Evolutionary conservation across 2,113 vertebrate genomes (phyloP), one percentile per base, ranked within the genome.

Genomic region (Phyllostomus discolor): DNA sequence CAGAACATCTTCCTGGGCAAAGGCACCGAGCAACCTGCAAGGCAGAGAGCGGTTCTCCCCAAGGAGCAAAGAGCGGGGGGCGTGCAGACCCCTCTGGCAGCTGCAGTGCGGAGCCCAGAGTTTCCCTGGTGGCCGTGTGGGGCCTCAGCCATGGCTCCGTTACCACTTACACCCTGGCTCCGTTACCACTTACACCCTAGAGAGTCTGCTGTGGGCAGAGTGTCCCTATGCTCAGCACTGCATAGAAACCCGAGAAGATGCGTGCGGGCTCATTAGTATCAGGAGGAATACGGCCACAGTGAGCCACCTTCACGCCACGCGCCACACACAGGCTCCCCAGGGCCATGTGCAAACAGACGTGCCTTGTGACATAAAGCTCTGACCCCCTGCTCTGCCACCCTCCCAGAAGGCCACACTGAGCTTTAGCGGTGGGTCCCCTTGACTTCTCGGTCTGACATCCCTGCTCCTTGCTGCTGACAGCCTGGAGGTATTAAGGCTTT

Each of bases 251-350:
- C 2, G 14, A 14, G 46, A 33, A 66, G 46, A 0, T 16, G 8
- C 1, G 3, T 0, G 10, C 8, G 24, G 35, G 33, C 4, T 2
- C 22, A 4, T n/a, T 17, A 8, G 31, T 69, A 26, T 17, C 33
- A 31, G 35, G 69, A 88, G 15, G 57, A 46, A 57, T 35, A 12
- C 3, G 48, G 78, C 26, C 15, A 41, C 35, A 16, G 38, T 11
- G 4, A 43, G 10, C 1, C 35, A 48, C n/a, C 33, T 11, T 46
- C 31, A 33, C 3, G 33, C 0, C 0, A 26, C 22, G 22, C 20
- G 33, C 0, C 0, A 26, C 22, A 57, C 54, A 59, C 0, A 0
- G 26, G 28, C 41, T 48, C 26, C 46, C 2, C 4, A 43, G 24
- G 11, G 38, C 24, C 43, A 80, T 33, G 2, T 0, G n/a, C 16